phyloP scores from a whole-genome alignment of 1,140 invertebrate species.

The Zaprionus gabonicus region DNA sequence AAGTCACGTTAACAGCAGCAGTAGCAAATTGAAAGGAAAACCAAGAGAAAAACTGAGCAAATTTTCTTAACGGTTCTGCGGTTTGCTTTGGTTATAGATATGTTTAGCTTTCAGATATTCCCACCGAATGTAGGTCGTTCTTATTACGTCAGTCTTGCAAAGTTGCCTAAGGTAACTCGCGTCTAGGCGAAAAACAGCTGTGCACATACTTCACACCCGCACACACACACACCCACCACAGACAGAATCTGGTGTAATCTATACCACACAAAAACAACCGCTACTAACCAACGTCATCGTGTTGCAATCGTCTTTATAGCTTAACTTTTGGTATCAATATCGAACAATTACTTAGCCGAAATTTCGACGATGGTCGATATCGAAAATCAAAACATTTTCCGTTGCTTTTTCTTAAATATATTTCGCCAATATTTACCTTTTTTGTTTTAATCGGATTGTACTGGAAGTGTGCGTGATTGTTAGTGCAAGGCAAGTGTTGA shows the following conservation, averaged over 20 bases:
- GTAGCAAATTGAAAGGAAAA: slow-evolving; percentile 37
- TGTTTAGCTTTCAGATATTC: neutral
- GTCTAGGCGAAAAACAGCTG: slow-evolving; percentile 32
- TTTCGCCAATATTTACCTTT: slow-evolving; percentile 15
- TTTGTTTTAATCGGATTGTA: neutral
- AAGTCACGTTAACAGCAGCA: slow-evolving; percentile 40
- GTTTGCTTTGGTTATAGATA: slow-evolving; percentile 22
- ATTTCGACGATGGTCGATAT: neutral
- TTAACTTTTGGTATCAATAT: neutral
- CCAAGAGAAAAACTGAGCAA: slow-evolving; percentile 1
- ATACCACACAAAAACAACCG: neutral
- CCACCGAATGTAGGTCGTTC: slow-evolving; percentile 1
- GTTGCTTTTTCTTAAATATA: neutral
- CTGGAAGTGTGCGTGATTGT: slow-evolving; percentile 1
- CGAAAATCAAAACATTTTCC: slow-evolving; percentile 3
- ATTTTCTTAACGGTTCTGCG: slow-evolving; percentile 21
- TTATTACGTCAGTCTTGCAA: slow-evolving; percentile 35
- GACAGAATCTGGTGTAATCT: neutral
- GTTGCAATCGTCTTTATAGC: slow-evolving; percentile 15
- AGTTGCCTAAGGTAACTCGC: neutral
- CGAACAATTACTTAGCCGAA: neutral
- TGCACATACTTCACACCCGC: slow-evolving; percentile 17
- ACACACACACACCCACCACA: neutral
- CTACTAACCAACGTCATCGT: neutral
- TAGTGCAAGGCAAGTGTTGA: slow-evolving; percentile 2